Conservation (phyloP, 2,797 vertebrate genomes). For the Cheirogaleus major region DNA sequence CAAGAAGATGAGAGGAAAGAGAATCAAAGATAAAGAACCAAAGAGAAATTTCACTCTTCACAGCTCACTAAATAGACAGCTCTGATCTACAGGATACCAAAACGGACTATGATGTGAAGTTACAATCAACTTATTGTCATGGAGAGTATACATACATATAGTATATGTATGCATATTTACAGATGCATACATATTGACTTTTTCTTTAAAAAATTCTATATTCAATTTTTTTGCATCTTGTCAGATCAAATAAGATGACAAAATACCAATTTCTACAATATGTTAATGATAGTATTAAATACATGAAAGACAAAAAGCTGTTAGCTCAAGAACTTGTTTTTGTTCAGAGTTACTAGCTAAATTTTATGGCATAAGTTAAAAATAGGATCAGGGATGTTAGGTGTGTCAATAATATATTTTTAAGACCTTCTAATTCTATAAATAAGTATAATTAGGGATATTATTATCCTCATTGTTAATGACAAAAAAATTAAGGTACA, state of each 20-base stretch:
- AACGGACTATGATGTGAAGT: background rate
- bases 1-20: background rate
- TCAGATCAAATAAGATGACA: background rate
- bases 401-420: background rate
- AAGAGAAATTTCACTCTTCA: background rate
- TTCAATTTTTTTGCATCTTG: background rate
- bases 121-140: background rate
- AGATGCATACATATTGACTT: background rate
- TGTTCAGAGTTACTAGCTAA: background rate
- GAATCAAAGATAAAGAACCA: slow-evolving; percentile 15
- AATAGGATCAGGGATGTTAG: background rate
- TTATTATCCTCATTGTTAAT: background rate
- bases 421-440: background rate
- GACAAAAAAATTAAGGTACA: background rate
- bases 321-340: slow-evolving; percentile 23
- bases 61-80: background rate
- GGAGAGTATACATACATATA: background rate
- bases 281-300: background rate
- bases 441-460: background rate
- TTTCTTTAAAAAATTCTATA: background rate
- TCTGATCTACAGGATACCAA: background rate
- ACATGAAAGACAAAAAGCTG: background rate
- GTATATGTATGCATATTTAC: background rate
- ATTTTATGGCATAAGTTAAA: background rate
- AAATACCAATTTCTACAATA: background rate